Percentiles rank a stretch among this genome's conserved stretches.
These are phyloP conservation scores for Acrocephalus scirpaceus DNA, from an alignment of 2,797 vertebrate species.

Conservation along the genomic window DNA sequence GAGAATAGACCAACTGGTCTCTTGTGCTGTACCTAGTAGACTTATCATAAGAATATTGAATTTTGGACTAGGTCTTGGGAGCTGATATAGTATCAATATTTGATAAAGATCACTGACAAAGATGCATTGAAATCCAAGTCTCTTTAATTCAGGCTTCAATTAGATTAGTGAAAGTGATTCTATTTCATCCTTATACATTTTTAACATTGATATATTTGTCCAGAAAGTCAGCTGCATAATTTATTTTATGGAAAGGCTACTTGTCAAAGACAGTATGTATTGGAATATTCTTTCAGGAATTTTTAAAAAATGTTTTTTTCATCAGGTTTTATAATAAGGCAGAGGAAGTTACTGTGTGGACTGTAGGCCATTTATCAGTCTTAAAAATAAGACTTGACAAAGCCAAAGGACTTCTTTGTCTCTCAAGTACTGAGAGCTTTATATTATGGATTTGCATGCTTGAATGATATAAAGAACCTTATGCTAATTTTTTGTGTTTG, in stretches of 20 bases:
- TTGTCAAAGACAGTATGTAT: background rate
- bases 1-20: background rate
- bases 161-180: slow-evolving; percentile 19
- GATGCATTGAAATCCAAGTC: slow-evolving; percentile 38
- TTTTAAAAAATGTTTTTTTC: background rate
- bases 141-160: background rate
- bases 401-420: background rate
- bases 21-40: background rate
- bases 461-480: background rate
- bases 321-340: background rate
- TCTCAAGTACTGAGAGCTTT: background rate
- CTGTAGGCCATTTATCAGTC: background rate
- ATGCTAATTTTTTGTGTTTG: background rate
- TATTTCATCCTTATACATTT: slow-evolving; percentile 26
- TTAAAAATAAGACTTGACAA: background rate
- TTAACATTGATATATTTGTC: slow-evolving; percentile 40
- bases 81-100: slow-evolving; percentile 18
- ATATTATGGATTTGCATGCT: background rate
- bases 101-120: slow-evolving; percentile 26
- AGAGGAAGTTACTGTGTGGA: background rate
- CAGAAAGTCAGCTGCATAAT: slow-evolving; percentile 1
- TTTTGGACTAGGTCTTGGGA: background rate
- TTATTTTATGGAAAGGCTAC: background rate
- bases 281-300: background rate
- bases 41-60: background rate